phyloP scores from a whole-genome alignment of 2,113 vertebrate species.

The Antennarius striatus region DNA sequence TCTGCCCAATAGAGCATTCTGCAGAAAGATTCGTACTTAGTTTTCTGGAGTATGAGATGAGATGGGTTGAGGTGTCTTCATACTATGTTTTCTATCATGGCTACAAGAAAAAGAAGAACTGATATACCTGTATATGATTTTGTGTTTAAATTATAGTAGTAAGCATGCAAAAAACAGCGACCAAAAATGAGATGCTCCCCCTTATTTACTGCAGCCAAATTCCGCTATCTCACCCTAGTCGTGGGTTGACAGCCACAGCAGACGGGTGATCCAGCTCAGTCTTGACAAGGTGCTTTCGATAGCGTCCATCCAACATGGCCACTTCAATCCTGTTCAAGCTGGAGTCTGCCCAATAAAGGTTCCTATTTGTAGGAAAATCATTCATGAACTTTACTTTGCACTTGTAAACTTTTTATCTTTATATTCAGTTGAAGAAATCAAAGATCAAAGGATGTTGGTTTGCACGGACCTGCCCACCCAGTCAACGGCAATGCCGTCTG shows the following conservation, averaged over 20 bases:
- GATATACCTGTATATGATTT: too few relatives aligned
- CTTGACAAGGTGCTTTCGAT: slow-evolving; percentile 89
- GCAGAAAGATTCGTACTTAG: background rate
- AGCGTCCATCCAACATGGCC: slow-evolving; percentile 89
- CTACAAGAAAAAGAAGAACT: background rate
- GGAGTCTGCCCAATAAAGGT: slow-evolving; percentile 94
- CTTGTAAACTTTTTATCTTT: too few relatives aligned
- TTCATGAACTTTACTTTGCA: background rate
- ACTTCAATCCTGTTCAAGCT: slow-evolving; percentile 86
- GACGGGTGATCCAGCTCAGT: slow-evolving; percentile 86
- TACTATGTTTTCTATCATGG: background rate
- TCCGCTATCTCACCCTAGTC: slow-evolving; percentile 79
- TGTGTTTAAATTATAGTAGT: too few relatives aligned
- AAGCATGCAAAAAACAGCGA: too few relatives aligned
- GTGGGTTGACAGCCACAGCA: slow-evolving; percentile 89
- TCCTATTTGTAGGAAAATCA: slow-evolving; percentile 69
- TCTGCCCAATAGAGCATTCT: slow-evolving; percentile 94
- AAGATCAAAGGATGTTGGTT: too few relatives aligned
- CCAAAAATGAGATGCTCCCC: too few relatives aligned
- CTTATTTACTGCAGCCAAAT: background rate
- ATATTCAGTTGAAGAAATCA: too few relatives aligned
- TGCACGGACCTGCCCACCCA: slow-evolving; percentile 89
- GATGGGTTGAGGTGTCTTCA: background rate
- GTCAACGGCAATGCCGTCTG: slow-evolving; percentile 92
- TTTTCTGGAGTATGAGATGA: background rate